These are phyloP conservation scores for Bathynomus jamesi DNA, from an alignment of 1,140 invertebrate species.

Conservation along the genomic window DNA sequence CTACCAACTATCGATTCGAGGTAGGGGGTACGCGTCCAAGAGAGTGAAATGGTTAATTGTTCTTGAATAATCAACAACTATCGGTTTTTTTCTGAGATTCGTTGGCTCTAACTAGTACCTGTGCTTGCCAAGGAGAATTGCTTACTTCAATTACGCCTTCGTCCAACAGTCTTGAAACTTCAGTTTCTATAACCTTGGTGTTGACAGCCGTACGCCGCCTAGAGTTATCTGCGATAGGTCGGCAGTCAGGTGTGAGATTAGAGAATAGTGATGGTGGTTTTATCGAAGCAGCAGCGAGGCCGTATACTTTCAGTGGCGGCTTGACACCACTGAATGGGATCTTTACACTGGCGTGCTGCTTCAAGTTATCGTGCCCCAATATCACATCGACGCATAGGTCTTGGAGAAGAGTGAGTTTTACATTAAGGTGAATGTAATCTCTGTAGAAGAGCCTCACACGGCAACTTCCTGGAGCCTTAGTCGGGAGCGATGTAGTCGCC, in stretches of 20 bases:
- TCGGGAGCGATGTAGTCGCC: too few relatives aligned
- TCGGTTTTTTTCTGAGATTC: background rate
- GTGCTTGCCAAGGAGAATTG: background rate
- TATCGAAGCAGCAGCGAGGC: background rate
- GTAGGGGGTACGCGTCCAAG: constrained; percentile 9
- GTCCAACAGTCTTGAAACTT: background rate
- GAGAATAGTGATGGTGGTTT: background rate
- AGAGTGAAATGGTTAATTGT: background rate
- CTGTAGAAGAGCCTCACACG: too few relatives aligned
- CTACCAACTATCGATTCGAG: too few relatives aligned
- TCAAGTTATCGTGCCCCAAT: too few relatives aligned
- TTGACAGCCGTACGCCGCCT: background rate
- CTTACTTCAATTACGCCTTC: background rate
- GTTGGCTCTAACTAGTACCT: background rate
- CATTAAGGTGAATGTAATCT: too few relatives aligned
- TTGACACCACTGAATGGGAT: too few relatives aligned
- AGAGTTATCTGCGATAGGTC: too few relatives aligned
- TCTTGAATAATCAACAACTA: background rate
- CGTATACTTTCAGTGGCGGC: too few relatives aligned
- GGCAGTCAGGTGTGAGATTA: background rate
- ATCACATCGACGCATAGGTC: too few relatives aligned
- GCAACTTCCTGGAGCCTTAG: too few relatives aligned
- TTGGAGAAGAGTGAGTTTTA: too few relatives aligned
- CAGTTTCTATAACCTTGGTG: background rate
- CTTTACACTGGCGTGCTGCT: too few relatives aligned